Percentiles rank a stretch among this genome's conserved stretches.
phyloP scores from a whole-genome alignment of 1,140 invertebrate genomes.

The Cheumatopsyche charites region DNA sequence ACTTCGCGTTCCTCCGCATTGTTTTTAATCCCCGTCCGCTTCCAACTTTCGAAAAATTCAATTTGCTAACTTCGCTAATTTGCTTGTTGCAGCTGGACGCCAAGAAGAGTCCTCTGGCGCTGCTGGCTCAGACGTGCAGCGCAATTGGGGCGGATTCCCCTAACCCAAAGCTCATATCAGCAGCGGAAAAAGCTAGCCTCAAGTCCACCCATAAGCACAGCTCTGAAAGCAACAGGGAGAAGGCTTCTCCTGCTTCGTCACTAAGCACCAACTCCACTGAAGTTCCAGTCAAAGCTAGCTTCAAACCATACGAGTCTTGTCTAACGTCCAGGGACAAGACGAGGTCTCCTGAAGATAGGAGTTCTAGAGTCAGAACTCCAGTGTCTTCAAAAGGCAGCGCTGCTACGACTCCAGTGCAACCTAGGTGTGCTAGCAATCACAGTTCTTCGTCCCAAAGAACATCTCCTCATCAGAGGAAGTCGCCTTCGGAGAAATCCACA shows the following conservation, averaged over 20 bases:
- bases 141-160: slow-evolving; percentile 90
- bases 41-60: slow-evolving; percentile 41
- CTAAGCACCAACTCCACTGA: slow-evolving; percentile 53
- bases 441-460: slow-evolving; percentile 69
- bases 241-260: slow-evolving; percentile 60
- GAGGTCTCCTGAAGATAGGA: slow-evolving; percentile 64
- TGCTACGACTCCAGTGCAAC: slow-evolving; percentile 58
- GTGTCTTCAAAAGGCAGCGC: slow-evolving; percentile 59
- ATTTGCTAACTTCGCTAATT: slow-evolving; percentile 47
- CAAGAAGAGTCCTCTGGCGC: slow-evolving; percentile 92
- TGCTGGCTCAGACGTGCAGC: slow-evolving; percentile 93
- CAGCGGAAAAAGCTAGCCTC: slow-evolving; percentile 68
- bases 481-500: slow-evolving; percentile 60
- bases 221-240: slow-evolving; percentile 63
- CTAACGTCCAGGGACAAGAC: slow-evolving; percentile 65
- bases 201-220: slow-evolving; percentile 64
- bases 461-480: slow-evolving; percentile 60
- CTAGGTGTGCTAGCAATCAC: slow-evolving; percentile 65
- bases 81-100: slow-evolving; percentile 86
- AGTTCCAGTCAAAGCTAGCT: slow-evolving; percentile 64
- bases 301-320: slow-evolving; percentile 75
- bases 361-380: slow-evolving; percentile 63
- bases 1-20: slow-evolving; percentile 34
- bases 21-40: slow-evolving; percentile 48
- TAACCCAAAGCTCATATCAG: slow-evolving; percentile 72